Evolutionary conservation across 2,797 vertebrate species (phyloP), one percentile per base, ranked within the genome.

Genomic region (Chelon auratus): DNA sequence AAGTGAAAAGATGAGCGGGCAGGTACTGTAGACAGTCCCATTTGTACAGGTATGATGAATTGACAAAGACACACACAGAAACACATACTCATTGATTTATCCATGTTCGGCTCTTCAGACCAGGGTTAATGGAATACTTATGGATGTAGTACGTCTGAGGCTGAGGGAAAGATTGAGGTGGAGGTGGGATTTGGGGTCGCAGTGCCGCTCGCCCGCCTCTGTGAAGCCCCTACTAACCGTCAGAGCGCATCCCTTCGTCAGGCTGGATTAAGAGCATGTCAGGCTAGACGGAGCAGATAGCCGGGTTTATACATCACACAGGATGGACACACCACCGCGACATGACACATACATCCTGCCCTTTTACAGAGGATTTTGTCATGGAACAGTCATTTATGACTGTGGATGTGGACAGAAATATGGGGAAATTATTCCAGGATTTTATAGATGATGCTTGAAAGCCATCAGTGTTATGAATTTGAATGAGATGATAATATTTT

Each of bases 41-140:
- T 79, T 66, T 70, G 50, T 48, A 40, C 55, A 57, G 54, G 61
- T 68, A 36, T 52, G 58, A 65, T 51, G 26, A 59, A 71, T 81
- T 74, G 72, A 50, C 62, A 62, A 33, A 67, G 62, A 68, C 45
- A 83, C 66, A 83, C 62, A 66, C 66, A 80, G 33, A 80, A 30
- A 64, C 75, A 69, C 67, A 68, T 15, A 58, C 65, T 76, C 77
- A 81, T 65, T 78, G 83, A 82, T 89, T 87, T 85, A 86, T 73
- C 78, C 76, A 12, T 55, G 81, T 71, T 83, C 77, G 70, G 85
- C 82, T 89, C 85, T 78, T 89, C 89, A 88, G 85, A 80, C 86
- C 42, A 53, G 71, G 90, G 91, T 93, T 93, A 93, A 94, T 93
- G 80, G 92, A 89, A 93, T 93, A 87, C 92, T 94, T 92, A 92